These are phyloP conservation scores for Chelidonichthys spinosus DNA, from an alignment of 2,797 vertebrate genomes.

Conservation along the genomic window DNA sequence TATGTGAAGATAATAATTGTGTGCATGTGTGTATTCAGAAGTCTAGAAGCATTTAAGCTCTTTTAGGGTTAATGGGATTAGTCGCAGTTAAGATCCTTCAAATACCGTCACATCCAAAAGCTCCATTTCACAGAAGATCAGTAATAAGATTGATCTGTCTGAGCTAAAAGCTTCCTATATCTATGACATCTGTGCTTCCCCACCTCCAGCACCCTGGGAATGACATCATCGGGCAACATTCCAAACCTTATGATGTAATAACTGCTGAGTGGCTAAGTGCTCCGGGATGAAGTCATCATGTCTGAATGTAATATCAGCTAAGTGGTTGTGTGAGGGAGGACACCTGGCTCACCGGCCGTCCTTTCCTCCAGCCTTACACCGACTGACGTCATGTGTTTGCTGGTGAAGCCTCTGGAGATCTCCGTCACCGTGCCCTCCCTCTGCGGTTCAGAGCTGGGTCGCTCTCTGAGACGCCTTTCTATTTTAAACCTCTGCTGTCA, in stretches of 20 bases:
- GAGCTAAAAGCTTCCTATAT: background rate
- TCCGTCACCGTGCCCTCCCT: slow-evolving; percentile 32
- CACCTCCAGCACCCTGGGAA: slow-evolving; percentile 19
- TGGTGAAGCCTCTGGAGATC: slow-evolving; percentile 2
- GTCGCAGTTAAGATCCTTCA: background rate
- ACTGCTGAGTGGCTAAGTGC: slow-evolving; percentile 61
- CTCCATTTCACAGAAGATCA: background rate
- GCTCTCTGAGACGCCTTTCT: slow-evolving; percentile 20
- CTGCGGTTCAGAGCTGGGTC: slow-evolving; percentile 13
- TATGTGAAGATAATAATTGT: background rate
- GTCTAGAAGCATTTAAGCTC: background rate
- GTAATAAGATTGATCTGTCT: background rate
- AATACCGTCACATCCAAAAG: background rate
- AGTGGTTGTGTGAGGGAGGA: slow-evolving; percentile 54
- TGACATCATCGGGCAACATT: slow-evolving; percentile 61
- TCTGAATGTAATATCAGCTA: slow-evolving; percentile 71
- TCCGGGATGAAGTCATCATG: slow-evolving; percentile 67
- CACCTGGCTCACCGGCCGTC: slow-evolving; percentile 41
- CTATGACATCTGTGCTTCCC: background rate
- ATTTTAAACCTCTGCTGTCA: slow-evolving; percentile 42
- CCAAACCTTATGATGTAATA: slow-evolving; percentile 65
- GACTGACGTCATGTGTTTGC: slow-evolving; percentile 45
- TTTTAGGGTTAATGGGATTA: background rate
- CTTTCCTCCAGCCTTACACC: slow-evolving; percentile 14
- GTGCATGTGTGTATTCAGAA: background rate